These are phyloP conservation scores for Paracanthobrama guichenoti DNA, from an alignment of 2,113 vertebrate genomes.

Conservation along the genomic window DNA sequence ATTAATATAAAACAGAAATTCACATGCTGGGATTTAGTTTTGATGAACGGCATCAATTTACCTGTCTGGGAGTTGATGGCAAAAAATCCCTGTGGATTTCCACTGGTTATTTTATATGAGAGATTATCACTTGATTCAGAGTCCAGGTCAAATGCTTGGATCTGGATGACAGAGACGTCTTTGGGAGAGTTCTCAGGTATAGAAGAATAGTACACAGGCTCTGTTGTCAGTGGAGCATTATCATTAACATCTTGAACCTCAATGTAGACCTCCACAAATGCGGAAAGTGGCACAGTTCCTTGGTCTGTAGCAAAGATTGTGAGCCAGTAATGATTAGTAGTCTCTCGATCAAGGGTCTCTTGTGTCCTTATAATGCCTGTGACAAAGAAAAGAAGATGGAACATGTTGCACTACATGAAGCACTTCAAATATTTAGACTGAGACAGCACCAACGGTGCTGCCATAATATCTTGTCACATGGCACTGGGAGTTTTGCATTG, in stretches of 20 bases:
- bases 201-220: conserved; percentile 82
- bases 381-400: conserved; percentile 41
- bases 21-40: neutral
- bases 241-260: conserved; percentile 85
- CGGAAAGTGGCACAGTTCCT: conserved; percentile 80
- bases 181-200: conserved; percentile 84
- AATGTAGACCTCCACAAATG: conserved; percentile 82
- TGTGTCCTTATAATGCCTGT: conserved; percentile 79
- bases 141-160: conserved; percentile 83
- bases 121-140: conserved; percentile 77
- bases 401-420: conserved; percentile 49
- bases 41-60: conserved; percentile 51
- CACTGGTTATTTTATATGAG: conserved; percentile 81
- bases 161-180: conserved; percentile 79
- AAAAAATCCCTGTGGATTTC: conserved; percentile 87
- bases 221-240: conserved; percentile 82
- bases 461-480: conserved; percentile 38
- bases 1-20: neutral
- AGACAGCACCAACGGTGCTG: neutral
- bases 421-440: neutral
- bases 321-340: conserved; percentile 82
- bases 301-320: conserved; percentile 82
- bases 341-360: conserved; percentile 80
- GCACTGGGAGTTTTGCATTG: conserved; percentile 38
- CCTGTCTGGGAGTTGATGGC: conserved; percentile 79